Evolutionary conservation across 1,140 invertebrate species (phyloP).

Genomic region (Saccostrea echinata): DNA sequence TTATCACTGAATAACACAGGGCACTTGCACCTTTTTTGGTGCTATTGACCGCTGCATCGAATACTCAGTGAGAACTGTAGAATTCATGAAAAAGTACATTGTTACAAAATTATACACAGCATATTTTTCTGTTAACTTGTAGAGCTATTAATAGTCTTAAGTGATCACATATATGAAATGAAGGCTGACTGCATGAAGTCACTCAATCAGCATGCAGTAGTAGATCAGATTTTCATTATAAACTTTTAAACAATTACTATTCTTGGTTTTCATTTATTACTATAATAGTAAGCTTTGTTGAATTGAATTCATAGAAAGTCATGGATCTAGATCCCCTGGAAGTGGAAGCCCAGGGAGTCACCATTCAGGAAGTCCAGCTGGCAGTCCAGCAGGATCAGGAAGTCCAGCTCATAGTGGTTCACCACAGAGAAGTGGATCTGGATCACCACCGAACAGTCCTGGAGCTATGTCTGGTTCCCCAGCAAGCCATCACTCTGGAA

Average conservation of each 20-base stretch:
- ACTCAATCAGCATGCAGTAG: neutral
- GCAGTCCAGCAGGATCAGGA: constrained; percentile 42
- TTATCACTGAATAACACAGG: too few relatives aligned
- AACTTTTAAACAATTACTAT: neutral
- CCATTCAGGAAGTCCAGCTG: constrained; percentile 39
- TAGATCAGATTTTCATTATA: neutral
- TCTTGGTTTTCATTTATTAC: neutral
- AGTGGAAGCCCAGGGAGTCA: neutral
- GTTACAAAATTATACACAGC: neutral
- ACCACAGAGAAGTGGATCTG: constrained; percentile 26
- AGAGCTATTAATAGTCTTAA: neutral
- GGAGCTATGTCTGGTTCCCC: constrained; percentile 56
- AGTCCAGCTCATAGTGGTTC: constrained; percentile 51
- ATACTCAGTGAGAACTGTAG: neutral
- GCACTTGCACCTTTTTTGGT: too few relatives aligned
- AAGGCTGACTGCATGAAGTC: neutral
- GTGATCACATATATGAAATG: neutral
- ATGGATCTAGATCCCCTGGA: neutral
- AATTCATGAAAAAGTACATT: neutral
- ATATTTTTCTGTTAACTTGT: neutral
- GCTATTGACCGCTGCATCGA: neutral
- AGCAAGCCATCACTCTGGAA: constrained; percentile 23
- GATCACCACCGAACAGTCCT: constrained; percentile 39
- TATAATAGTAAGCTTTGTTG: neutral
- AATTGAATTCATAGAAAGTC: neutral